Evolutionary conservation across 2,113 vertebrate genomes (phyloP).

Genomic region (Macroglossus sobrinus): DNA sequence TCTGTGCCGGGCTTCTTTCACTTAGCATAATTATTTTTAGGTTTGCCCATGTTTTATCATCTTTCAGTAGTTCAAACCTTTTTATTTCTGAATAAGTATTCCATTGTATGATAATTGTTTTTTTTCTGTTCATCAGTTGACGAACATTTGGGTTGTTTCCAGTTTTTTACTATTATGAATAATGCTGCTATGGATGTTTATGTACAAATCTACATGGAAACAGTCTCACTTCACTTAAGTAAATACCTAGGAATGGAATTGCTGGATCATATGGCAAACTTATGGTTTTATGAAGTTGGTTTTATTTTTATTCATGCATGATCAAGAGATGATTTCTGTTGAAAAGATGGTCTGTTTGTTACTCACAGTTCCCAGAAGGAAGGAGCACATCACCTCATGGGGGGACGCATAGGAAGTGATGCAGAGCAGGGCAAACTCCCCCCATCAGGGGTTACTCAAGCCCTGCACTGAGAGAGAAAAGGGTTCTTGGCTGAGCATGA

Average conservation of each 20-base stretch:
- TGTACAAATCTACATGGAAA: background rate
- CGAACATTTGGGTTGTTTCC: background rate
- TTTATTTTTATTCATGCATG: background rate
- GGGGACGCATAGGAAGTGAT: too few relatives aligned
- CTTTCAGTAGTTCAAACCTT: background rate
- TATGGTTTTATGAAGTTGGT: background rate
- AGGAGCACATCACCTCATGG: background rate
- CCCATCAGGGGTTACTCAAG: too few relatives aligned
- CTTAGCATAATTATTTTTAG: background rate
- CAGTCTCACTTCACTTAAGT: background rate
- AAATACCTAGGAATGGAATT: background rate
- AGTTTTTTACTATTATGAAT: background rate
- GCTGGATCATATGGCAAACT: background rate
- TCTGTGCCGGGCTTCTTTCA: background rate
- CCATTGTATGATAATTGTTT: background rate
- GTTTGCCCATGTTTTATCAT: background rate
- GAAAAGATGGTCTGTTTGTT: background rate
- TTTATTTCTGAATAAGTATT: background rate
- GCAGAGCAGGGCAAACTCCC: too few relatives aligned
- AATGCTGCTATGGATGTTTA: background rate
- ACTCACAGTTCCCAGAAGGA: background rate
- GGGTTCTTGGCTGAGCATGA: too few relatives aligned
- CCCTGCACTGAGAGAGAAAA: too few relatives aligned
- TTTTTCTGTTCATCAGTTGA: background rate
- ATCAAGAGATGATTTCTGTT: background rate